A percentile compares a stretch with the other conserved stretches of the same genome.
phyloP scores from a whole-genome alignment of 2,888 invertebrate genomes.

The Clunio marinus region DNA sequence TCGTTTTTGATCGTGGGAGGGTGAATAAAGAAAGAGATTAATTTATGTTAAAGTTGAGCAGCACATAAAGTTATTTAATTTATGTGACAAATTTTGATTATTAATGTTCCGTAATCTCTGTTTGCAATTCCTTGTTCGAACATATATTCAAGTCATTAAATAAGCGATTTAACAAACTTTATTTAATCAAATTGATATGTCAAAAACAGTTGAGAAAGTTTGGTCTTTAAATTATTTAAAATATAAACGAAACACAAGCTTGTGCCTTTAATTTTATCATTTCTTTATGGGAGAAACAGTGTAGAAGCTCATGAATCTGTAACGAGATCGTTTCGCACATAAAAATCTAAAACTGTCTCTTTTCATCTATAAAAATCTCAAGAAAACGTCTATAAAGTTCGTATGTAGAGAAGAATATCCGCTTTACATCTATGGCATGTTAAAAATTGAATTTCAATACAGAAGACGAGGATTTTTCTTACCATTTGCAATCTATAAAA shows the following conservation, averaged over 20 bases:
- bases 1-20: neutral
- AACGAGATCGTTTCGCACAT: constrained; percentile 14
- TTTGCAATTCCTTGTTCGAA: no score
- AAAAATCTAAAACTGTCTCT: constrained; percentile 32
- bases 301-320: constrained; percentile 24
- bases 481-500: neutral
- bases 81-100: constrained; percentile 13
- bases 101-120: no score
- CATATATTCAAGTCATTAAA: no score
- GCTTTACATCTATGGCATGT: constrained; percentile 15
- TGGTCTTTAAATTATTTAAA: no score
- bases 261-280: no score
- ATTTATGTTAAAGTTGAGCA: neutral
- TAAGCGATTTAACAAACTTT: no score
- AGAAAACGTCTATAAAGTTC: neutral
- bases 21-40: no score
- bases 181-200: no score
- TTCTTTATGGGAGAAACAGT: no score
- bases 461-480: constrained; percentile 5
- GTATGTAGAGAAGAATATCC: neutral
- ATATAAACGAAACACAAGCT: no score
- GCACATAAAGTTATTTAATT: neutral
- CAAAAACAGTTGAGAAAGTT: no score
- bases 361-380: neutral
- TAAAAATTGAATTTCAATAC: constrained; percentile 31